Evolutionary conservation across 2,113 vertebrate species (phyloP), one percentile per base, ranked within the genome.

Genomic region (Setophaga coronata): DNA sequence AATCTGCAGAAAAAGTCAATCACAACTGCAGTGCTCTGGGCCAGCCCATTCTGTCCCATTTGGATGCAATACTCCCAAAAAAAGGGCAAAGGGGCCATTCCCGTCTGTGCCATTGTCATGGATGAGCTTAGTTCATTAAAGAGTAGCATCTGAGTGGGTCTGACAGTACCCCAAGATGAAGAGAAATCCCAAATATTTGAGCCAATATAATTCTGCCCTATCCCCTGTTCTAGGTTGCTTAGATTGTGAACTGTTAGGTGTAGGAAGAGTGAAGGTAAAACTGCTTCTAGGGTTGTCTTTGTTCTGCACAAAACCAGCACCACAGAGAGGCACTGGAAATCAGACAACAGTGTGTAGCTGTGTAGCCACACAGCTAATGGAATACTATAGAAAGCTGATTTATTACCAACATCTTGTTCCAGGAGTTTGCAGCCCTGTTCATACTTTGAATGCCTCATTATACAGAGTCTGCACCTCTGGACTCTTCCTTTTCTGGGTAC

Each of bases 401-500:
- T 83, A 94, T 97, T 95, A 92, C 70, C 79, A 90, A 31, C 67
- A 80, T 18, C 72, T 71, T 45, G 24, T 58, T 62, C 64, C 72
- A 95, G 62, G 51, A 93, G 64, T 93, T 86, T 61, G 45, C 43
- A 89, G 38, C 43, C 40, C 79, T 4, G 14, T 45, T 53, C 74
- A 45, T 73, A 86, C 54, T 92, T 93, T 47, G 87, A 73, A 92
- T 89, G 82, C 33, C 51, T 87, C 40, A 80, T 81, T 88, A 88
- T 82, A 89, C 40, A 90, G 26, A 42, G 17, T 2, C 23, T 69
- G 67, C 14, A 90, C 65, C 62, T 96, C 78, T 73, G 71, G 84
- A 82, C 85, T 58, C 60, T 94, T 94, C 92, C 64, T 97, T 86
- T 97, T 94, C 82, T 74, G 82, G 67, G 79, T 83, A 51, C 76